Evolutionary conservation across 2,888 invertebrate species (phyloP).

Genomic region (Gandaritis pyraliata): DNA sequence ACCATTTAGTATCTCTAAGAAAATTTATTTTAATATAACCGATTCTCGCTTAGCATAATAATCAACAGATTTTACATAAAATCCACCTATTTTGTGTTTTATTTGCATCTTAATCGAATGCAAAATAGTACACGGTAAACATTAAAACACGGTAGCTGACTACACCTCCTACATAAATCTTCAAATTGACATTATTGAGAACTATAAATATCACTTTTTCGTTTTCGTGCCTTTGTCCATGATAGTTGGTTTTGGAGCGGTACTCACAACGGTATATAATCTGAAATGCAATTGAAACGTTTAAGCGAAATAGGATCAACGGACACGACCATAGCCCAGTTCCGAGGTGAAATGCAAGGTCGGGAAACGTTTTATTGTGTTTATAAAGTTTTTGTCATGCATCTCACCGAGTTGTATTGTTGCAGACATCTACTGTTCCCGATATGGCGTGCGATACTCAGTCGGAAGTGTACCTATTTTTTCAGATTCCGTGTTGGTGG

Average conservation of each 20-base stretch:
- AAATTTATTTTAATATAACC: constrained; percentile 17
- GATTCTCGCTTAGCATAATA: constrained; percentile 27
- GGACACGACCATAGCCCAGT: constrained; percentile 75
- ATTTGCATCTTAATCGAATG: constrained; percentile 30
- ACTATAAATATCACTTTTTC: constrained; percentile 38
- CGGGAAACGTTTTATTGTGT: constrained; percentile 73
- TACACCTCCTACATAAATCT: constrained; percentile 18
- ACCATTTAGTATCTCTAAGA: constrained; percentile 15
- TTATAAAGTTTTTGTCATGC: constrained; percentile 74
- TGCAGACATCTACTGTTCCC: constrained; percentile 66
- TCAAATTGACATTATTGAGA: constrained; percentile 32
- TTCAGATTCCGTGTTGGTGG: constrained; percentile 62
- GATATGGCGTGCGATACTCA: constrained; percentile 75
- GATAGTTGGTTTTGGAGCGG: constrained; percentile 68
- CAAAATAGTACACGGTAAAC: constrained; percentile 30
- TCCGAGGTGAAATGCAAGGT: constrained; percentile 73
- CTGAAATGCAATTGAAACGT: constrained; percentile 68
- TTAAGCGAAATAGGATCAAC: constrained; percentile 62
- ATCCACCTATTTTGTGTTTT: constrained; percentile 32
- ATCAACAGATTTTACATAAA: constrained; percentile 16
- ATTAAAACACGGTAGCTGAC: too few species aligned
- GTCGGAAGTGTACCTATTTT: constrained; percentile 64
- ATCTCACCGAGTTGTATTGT: constrained; percentile 73
- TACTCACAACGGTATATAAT: constrained; percentile 72
- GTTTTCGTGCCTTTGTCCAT: constrained; percentile 54